Conservation (phyloP, 1,140 invertebrate species). For the Drosophila nikananu region DNA sequence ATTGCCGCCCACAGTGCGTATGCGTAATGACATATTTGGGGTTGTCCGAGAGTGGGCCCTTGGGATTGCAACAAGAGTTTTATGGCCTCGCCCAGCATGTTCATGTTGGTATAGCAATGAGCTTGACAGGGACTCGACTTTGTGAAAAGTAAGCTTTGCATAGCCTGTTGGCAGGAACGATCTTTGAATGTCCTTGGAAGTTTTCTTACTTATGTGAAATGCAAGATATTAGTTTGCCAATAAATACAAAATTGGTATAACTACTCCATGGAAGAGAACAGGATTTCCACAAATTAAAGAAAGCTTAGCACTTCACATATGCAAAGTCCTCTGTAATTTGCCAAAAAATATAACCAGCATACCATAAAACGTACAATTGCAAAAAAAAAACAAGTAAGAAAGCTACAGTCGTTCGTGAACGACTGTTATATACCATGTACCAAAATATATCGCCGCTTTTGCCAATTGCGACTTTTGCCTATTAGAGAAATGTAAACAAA, state of each 20-base stretch:
- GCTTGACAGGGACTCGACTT: slow-evolving; percentile 6
- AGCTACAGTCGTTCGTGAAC: too few relatives aligned
- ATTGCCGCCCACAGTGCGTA: slow-evolving; percentile 54
- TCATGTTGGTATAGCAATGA: slow-evolving; percentile 16
- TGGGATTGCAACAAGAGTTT: slow-evolving; percentile 25
- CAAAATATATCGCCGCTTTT: too few relatives aligned
- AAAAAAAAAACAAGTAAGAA: too few relatives aligned
- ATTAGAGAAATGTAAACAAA: too few relatives aligned
- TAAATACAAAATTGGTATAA: background rate
- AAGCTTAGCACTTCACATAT: background rate
- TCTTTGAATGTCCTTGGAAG: background rate
- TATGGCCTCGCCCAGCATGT: slow-evolving; percentile 22
- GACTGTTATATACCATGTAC: too few relatives aligned
- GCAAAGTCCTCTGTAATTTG: slow-evolving; percentile 4
- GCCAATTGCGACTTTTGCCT: too few relatives aligned
- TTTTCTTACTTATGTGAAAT: background rate
- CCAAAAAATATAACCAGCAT: slow-evolving; percentile 9
- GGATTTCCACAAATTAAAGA: background rate
- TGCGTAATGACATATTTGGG: slow-evolving; percentile 55
- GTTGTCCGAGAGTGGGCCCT: slow-evolving; percentile 27
- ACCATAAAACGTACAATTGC: slow-evolving; percentile 11
- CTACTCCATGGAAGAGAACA: background rate
- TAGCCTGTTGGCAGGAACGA: background rate
- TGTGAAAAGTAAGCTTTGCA: slow-evolving; percentile 1
- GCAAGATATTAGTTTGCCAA: background rate